A percentile compares a stretch with the other conserved stretches of the same genome.
These are phyloP conservation scores for Pogonus chalceus DNA, from an alignment of 1,140 invertebrate genomes.

Conservation along the genomic window DNA sequence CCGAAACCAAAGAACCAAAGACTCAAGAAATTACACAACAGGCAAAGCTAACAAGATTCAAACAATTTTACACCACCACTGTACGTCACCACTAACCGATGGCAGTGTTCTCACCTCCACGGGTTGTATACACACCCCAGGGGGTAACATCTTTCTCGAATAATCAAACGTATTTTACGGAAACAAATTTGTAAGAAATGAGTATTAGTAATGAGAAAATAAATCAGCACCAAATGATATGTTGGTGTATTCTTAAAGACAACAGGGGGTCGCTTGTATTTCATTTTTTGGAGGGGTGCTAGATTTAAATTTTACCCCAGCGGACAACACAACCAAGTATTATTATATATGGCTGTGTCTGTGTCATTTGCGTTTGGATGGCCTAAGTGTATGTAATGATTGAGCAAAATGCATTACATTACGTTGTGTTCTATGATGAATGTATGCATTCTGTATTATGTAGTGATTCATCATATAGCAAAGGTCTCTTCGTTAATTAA, in stretches of 20 bases:
- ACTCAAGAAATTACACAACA: too few relatives aligned
- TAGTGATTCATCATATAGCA: background rate
- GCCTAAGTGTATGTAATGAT: too few relatives aligned
- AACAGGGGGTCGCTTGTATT: background rate
- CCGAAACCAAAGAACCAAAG: too few relatives aligned
- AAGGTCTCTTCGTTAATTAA: slow-evolving; percentile 3
- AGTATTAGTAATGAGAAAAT: slow-evolving; percentile 5
- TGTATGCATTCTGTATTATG: background rate
- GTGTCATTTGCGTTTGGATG: background rate
- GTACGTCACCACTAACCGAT: too few relatives aligned
- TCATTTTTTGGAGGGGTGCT: background rate
- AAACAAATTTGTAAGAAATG: slow-evolving; percentile 7
- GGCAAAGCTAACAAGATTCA: too few relatives aligned
- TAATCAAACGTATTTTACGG: slow-evolving; percentile 7
- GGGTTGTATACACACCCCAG: too few relatives aligned
- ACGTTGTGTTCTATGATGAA: background rate
- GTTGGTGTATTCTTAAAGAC: background rate
- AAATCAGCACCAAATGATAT: background rate
- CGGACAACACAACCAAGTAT: background rate
- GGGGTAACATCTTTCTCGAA: too few relatives aligned
- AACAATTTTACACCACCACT: too few relatives aligned
- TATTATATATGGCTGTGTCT: too few relatives aligned
- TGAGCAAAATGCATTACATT: slow-evolving; percentile 1
- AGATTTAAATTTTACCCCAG: background rate
- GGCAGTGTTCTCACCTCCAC: too few relatives aligned